Percentiles rank a stretch among this genome's conserved stretches.
These are phyloP conservation scores for Paramuricea clavata DNA, from an alignment of 92 coral and sea anemone genomes.

Conservation along the genomic window DNA sequence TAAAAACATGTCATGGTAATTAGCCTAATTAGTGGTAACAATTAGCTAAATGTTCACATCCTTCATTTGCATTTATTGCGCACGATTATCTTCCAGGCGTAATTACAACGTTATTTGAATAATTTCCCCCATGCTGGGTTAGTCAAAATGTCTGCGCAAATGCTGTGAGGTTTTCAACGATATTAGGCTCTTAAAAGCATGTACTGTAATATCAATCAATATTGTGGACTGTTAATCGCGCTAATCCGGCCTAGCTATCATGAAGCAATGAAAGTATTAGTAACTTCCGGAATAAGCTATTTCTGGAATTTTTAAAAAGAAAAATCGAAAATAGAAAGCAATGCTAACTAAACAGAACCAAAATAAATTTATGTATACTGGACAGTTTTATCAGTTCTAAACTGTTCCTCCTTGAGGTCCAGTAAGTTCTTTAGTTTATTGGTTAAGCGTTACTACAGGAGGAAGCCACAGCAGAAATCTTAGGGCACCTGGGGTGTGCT, in stretches of 20 bases:
- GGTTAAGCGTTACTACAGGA: neutral
- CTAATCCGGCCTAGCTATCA: neutral
- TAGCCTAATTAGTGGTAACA: too few species aligned
- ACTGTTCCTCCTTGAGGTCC: too few species aligned
- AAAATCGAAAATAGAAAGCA: neutral
- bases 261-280: neutral
- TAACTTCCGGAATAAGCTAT: neutral
- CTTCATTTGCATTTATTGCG: neutral
- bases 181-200: neutral
- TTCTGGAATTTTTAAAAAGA: neutral
- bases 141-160: neutral
- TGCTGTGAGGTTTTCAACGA: constrained; percentile 6
- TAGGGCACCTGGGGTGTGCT: too few species aligned
- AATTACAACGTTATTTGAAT: neutral
- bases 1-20: too few species aligned
- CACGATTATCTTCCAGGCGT: too few species aligned
- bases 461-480: too few species aligned
- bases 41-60: too few species aligned
- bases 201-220: neutral
- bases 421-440: too few species aligned
- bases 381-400: too few species aligned
- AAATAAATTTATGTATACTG: too few species aligned
- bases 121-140: neutral
- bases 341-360: neutral
- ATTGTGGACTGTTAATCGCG: neutral